Evolutionary conservation across 2,797 vertebrate species (phyloP).

Genomic region (Merluccius polli): DNA sequence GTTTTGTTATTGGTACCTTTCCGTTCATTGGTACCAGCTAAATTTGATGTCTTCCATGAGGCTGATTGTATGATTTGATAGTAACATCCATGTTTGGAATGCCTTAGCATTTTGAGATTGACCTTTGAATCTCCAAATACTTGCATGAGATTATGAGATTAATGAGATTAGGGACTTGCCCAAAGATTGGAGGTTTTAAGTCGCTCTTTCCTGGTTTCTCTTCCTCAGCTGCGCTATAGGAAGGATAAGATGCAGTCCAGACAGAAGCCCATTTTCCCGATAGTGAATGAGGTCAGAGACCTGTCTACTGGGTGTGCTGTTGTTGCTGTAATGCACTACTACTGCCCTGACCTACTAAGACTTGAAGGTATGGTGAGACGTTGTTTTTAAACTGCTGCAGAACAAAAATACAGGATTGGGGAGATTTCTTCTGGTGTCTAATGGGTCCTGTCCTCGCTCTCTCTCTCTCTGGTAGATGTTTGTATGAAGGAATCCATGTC

Average conservation of each 20-base stretch:
- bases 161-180: not conserved
- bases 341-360: conserved; percentile 84
- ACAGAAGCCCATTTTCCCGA: conserved; percentile 81
- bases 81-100: conserved; percentile 2
- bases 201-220: not conserved
- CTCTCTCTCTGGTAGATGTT: conserved; percentile 69
- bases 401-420: not conserved
- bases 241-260: conserved; percentile 84
- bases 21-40: not conserved
- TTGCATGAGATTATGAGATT: not conserved
- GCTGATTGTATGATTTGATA: not conserved
- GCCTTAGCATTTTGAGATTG: conserved; percentile 14
- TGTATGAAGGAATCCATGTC: conserved; percentile 91
- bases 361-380: conserved; percentile 79
- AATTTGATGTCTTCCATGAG: not conserved
- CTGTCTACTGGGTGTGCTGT: conserved; percentile 84
- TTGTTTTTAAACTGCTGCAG: not conserved
- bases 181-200: not conserved
- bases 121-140: not conserved
- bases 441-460: not conserved
- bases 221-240: conserved; percentile 85
- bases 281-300: conserved; percentile 81
- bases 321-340: conserved; percentile 85
- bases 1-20: conserved; percentile 16
- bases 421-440: not conserved